Base-by-base conservation (phyloP, 2,888 invertebrate genomes). In the Amorpha juglandis region DNA sequence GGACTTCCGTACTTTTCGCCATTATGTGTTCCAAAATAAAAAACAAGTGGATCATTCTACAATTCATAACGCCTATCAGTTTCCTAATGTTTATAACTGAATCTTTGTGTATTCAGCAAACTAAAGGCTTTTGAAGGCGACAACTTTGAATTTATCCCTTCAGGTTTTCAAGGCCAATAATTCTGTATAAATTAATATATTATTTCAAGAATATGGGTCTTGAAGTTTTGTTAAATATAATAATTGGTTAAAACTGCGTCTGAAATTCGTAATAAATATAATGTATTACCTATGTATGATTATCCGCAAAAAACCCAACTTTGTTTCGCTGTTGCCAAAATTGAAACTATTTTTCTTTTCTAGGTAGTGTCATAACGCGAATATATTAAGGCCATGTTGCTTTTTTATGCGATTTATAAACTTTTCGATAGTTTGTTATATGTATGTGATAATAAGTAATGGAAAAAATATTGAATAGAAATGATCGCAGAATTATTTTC, bases 291-390 rank as follows among this genome's bases (percentile, higher is more conserved):
- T 9, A 11, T 42, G 9, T 19, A 58, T 7, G 9, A 19, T 19
- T 19, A 16, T 38, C 35, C 33, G 1, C 19, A 33, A 38, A 42
- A 19, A 58, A 38, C 19, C 19, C 16, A 50, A 50, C 50, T 42
- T 21, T 58, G 58, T 58, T 58, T 38, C 1, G 11, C 42, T 19
- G 58, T 58, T 58, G 58, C 58, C 58, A 58, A 58, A 58, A 58
- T 58, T 58, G 58, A 58, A 42, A 42, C 58, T 42, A 58, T 6
- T 42, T 58, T 58, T 58, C 58, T 19, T 4, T 38, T 16, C 38
- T 38, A 58, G 58, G 42, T 58, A 58, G 12, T 58, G 42, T 58
- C 58, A 58, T 58, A 58, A 53, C 48, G 62, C n/a, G 11, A 62
- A 62, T n/a, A 38, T 38, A 55, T 48, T 50, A 42, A 21, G 14